Conservation (phyloP, 2,797 vertebrate genomes). For the Karalla daura region DNA sequence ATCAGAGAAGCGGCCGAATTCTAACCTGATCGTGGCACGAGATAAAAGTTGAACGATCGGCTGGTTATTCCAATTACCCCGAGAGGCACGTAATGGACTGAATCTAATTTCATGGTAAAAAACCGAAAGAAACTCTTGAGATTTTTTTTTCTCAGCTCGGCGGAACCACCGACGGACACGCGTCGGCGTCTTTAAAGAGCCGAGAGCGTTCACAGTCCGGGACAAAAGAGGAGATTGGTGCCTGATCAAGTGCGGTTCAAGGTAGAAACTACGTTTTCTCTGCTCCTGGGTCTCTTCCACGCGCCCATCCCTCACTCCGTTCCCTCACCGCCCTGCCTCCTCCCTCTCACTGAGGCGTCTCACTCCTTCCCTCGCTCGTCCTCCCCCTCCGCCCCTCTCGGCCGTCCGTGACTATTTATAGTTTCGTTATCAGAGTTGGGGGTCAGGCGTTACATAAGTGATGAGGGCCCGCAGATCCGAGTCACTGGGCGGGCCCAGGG, state of each 20-base stretch:
- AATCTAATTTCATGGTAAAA: too few relatives aligned
- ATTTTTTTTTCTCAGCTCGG: slow-evolving; percentile 1
- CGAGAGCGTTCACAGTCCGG: neutral
- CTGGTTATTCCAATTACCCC: neutral
- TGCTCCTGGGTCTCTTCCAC: slow-evolving; percentile 27
- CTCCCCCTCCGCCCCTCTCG: neutral
- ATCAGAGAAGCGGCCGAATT: neutral
- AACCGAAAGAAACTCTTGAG: neutral
- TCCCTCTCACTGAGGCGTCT: neutral
- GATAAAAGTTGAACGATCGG: neutral
- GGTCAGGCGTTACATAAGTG: too few relatives aligned
- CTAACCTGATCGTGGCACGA: neutral
- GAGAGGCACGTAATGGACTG: too few relatives aligned
- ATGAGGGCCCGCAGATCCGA: too few relatives aligned
- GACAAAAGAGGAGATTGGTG: slow-evolving; percentile 24
- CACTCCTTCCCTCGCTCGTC: neutral
- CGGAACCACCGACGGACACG: neutral
- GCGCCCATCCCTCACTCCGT: neutral
- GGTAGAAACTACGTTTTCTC: slow-evolving; percentile 12
- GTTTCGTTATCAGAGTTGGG: slow-evolving; percentile 6
- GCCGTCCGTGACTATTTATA: slow-evolving; percentile 42
- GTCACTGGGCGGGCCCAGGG: too few relatives aligned
- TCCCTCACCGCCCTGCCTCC: neutral
- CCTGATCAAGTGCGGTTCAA: slow-evolving; percentile 41
- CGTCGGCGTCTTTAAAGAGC: neutral